Evolutionary conservation across 2,797 vertebrate species (phyloP), one percentile per base, ranked within the genome.

Genomic region (Fundulus diaphanus): DNA sequence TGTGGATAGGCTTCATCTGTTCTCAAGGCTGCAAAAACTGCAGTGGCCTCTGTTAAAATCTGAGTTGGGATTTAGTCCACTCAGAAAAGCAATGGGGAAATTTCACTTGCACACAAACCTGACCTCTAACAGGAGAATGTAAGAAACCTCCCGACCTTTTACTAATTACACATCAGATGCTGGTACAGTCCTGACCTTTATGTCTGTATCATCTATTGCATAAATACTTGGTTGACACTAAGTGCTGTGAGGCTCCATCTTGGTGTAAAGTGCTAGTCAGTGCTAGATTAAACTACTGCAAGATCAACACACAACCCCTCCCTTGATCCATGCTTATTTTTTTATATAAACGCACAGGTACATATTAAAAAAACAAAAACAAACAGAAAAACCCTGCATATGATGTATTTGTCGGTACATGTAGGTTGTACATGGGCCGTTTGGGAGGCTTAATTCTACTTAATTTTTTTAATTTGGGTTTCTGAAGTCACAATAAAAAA

Each of bases 191-290:
- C 59, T 76, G 83, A 83, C 75, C 83, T 86, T 73, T 42, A 29
- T 69, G 75, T 33, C 68, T 70, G 70, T 80, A 85, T 89, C 78
- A 82, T 84, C 70, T 81, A 67, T 78, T 90, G 86, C 84, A 89
- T 88, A 89, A 91, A 93, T 91, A 92, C 86, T 78, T 77, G 48
- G 83, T 77, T 82, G 82, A 88, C 78, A 73, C 86, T 87, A 90
- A 85, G 82, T 80, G 79, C 83, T 84, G 91, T 93, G 82, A 86
- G 84, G 52, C 84, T 83, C 67, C 78, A 68, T 84, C 63, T 77
- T 70, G 85, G 88, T 84, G 74, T 52, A 48, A 71, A 86, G 84
- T 0, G 24, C 73, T 66, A 87, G 82, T 87, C 83, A 80, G 78
- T 85, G 86, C 85, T 85, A 85, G 76, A 78, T 84, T 83, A 74